Evolutionary conservation across 2,888 invertebrate species (phyloP).

Genomic region (Ornithoptera alexandrae): DNA sequence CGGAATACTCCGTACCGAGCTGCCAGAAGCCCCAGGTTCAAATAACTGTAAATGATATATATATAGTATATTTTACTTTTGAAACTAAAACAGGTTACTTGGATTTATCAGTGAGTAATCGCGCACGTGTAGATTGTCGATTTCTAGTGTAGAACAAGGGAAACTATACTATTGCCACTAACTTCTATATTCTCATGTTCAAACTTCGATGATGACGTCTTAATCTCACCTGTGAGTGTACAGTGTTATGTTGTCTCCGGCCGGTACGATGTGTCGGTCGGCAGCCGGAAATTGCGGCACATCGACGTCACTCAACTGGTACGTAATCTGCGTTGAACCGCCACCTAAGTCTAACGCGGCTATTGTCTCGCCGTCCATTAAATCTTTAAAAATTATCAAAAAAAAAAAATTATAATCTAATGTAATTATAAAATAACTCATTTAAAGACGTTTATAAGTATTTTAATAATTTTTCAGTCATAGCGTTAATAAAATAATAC

Average conservation of each 20-base stretch:
- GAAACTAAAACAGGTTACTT: too few species aligned
- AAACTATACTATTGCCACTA: too few species aligned
- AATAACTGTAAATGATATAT: slow-evolving; percentile 83
- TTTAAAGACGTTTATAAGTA: too few species aligned
- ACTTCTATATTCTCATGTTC: too few species aligned
- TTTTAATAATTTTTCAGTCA: background rate
- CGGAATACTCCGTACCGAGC: slow-evolving; percentile 88
- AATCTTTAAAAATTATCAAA: slow-evolving; percentile 39
- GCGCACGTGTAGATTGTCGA: too few species aligned
- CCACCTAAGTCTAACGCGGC: slow-evolving; percentile 97
- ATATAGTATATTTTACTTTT: too few species aligned
- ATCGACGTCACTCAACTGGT: slow-evolving; percentile 57
- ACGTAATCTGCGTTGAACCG: slow-evolving; percentile 85
- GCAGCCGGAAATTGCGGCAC: slow-evolving; percentile 38
- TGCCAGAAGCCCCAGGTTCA: slow-evolving; percentile 95
- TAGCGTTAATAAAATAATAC: background rate
- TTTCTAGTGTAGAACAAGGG: too few species aligned
- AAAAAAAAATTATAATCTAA: too few species aligned
- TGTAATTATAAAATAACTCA: too few species aligned
- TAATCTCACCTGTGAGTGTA: slow-evolving; percentile 69
- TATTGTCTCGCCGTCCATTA: slow-evolving; percentile 73
- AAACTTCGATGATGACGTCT: background rate
- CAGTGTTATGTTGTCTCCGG: slow-evolving; percentile 64
- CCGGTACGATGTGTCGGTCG: slow-evolving; percentile 61
- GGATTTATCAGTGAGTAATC: too few species aligned